phyloP scores from a whole-genome alignment of 2,888 invertebrate genomes.

The Drosophila meridiana region DNA sequence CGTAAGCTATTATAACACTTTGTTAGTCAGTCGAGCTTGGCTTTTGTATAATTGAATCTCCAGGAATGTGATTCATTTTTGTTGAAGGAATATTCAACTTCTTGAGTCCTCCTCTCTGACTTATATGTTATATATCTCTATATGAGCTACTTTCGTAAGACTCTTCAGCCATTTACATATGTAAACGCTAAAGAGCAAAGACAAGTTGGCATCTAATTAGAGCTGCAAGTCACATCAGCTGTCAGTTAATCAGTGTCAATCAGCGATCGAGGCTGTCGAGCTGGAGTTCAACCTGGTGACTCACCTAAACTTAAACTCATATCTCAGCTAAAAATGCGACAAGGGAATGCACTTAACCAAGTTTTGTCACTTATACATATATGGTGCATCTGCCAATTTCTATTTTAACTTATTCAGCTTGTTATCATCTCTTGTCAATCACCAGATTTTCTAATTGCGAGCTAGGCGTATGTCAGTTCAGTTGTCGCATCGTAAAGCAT shows the following conservation, averaged over 20 bases:
- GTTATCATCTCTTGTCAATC: background rate
- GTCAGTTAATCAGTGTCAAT: conserved; percentile 20
- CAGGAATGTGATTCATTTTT: background rate
- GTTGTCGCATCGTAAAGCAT: background rate
- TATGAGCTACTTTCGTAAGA: background rate
- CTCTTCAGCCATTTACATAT: background rate
- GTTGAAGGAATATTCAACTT: background rate
- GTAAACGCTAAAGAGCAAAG: background rate
- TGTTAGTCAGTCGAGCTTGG: background rate
- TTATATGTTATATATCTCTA: no score
- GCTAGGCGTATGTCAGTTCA: background rate
- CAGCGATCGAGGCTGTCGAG: background rate
- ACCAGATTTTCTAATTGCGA: background rate
- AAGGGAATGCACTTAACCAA: background rate
- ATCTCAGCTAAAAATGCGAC: background rate
- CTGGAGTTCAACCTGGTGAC: background rate
- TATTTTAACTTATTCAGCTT: background rate
- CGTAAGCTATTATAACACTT: background rate
- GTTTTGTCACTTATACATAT: background rate
- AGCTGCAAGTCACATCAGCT: background rate
- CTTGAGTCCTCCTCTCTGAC: no score
- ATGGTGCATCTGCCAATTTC: background rate
- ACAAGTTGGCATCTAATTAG: conserved; percentile 21
- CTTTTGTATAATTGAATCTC: background rate
- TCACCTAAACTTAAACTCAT: background rate